Conservation (phyloP, 1,140 invertebrate species). For the Panulirus ornatus region DNA sequence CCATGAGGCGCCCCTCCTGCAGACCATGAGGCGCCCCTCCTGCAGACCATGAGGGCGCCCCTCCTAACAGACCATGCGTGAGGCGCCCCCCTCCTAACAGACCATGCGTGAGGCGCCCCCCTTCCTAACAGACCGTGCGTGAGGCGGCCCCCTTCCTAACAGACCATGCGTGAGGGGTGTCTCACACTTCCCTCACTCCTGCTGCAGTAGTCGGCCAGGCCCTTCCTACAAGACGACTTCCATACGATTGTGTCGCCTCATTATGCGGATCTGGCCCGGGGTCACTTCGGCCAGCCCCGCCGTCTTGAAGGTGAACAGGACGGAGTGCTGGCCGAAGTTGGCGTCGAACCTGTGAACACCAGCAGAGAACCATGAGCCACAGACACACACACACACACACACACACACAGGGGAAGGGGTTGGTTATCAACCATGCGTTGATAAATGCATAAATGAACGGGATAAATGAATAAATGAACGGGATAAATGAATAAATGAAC, state of each 20-base stretch:
- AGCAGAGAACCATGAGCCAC: too few species aligned
- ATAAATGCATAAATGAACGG: too few species aligned
- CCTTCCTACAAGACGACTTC: conserved; percentile 86
- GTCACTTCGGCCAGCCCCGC: conserved; percentile 84
- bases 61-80: neutral
- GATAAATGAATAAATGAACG: too few species aligned
- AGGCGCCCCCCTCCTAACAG: neutral
- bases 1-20: too few species aligned
- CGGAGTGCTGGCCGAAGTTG: conserved; percentile 88
- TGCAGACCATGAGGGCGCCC: conserved; percentile 86
- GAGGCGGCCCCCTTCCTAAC: neutral
- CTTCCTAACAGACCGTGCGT: neutral
- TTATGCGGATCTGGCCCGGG: conserved; percentile 84
- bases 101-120: neutral
- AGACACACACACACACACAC: too few species aligned
- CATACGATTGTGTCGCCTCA: conserved; percentile 87
- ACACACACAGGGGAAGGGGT: too few species aligned
- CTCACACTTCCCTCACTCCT: neutral
- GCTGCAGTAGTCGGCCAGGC: neutral
- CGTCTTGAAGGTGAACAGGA: conserved; percentile 88
- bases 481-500: too few species aligned
- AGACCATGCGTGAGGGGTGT: neutral
- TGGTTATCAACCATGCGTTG: too few species aligned
- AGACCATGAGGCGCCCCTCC: too few species aligned
- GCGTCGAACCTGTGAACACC: conserved; percentile 86